Base-by-base conservation (phyloP, 1,140 invertebrate species). In the Atta texana region DNA sequence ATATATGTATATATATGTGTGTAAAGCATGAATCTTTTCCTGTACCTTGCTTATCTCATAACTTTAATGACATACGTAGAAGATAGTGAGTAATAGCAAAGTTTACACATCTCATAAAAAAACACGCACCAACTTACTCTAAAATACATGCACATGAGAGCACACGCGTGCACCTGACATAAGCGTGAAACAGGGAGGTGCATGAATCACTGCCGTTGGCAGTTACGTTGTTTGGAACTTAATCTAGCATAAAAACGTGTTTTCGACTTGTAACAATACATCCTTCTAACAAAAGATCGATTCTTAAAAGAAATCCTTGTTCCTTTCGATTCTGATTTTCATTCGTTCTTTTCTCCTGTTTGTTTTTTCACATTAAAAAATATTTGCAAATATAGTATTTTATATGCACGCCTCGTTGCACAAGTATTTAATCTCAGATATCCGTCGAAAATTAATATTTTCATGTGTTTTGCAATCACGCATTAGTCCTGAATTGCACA, bases 191-290 rank as follows among this genome's bases (percentile, higher is more conserved):
- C 57, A 75, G 76, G 75, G 51, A 81, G 55, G 69, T 91, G 90
- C 90, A 91, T 91, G 90, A 72, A 16, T 28, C 89, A 31, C 49
- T 91, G 89, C 81, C 91, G 85, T 55, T 82, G 85, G 71, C 77
- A 91, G 90, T 90, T 88, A 72, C 81, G 91, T 92, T 92, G 91
- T 92, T 92, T 92, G 91, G 91, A 92, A 92, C 91, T 92, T 90
- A 82, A 85, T 87, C 89, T 91, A 64, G 77, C 44, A 64, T 82
- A 61, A 82, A 74, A 74, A 12, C 31, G 49, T 72, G 14, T 53
- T 55, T 61, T 61, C 55, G 39, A 74, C n/a, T 49, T 51, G 57
- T 14, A 44, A 44, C 2, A 44, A 44, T 44, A 44, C 39, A 44
- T 39, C 86, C 39, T 64, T 49, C 69, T 84, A 87, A 87, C 86